Base-by-base conservation (phyloP, 2,113 vertebrate genomes). In the Hepsetus odoe region DNA sequence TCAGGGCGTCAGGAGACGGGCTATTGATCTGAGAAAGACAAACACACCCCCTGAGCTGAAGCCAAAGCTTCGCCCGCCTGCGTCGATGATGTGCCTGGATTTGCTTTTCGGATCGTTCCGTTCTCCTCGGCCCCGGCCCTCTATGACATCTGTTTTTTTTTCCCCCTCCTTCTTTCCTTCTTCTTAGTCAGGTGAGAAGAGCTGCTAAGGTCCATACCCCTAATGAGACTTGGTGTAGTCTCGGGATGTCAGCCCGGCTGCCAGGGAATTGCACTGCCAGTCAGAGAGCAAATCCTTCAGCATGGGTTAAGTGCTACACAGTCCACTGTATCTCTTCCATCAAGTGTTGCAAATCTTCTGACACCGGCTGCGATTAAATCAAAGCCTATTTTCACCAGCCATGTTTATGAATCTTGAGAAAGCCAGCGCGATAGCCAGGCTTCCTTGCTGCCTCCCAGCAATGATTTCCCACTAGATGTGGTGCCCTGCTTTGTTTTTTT, bases 21-120 rank as follows among this genome's bases (percentile, higher is more conserved):
- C 62, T 91, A 91, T 91, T 87, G 91, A 92, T 90, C 85, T 88
- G 81, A 83, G 84, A 87, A 87, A 88, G 86, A 88, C 86, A 89
- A 86, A 90, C 85, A 87, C 89, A 59, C 81, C 83, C 65, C 82
- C 56, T 79, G 55, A 26, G 83, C 46, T 24, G 38, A 65, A 22
- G 32, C 46, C 24, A 65, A 33, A 38, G 74, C 38, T 42, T 64
- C 5, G 12, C 35, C 66, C 24, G 26, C 67, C 18, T 72, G 32
- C n/a, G 11, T 18, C 46, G 10, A 26, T 16, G 33, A 26, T 38
- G 33, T 40, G 24, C 55, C n/a, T 18, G 55, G 24, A 33, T n/a
- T 53, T 20, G 70, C 22, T 56, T 56, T 20, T 44, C 77, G 74
- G 79, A 13, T 8, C 20, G n/a, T 8, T 56, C 76, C 82, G 62